Conservation (phyloP, 2,888 invertebrate genomes). For the Rhogogaster chlorosoma region DNA sequence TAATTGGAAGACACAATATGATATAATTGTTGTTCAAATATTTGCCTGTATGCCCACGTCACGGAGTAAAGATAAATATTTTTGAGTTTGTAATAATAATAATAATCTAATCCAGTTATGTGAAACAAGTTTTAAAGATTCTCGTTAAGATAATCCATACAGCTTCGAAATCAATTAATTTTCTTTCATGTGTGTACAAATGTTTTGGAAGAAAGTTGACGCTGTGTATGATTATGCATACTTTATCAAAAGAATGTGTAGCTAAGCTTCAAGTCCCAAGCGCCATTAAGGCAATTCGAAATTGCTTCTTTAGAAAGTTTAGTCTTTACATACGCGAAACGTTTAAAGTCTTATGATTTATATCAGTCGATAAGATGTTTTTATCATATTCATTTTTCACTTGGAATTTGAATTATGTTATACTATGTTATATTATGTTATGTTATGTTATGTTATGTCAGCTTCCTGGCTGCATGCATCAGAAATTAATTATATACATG, state of each 20-base stretch:
- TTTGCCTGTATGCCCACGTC: not conserved
- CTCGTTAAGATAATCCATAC: not conserved
- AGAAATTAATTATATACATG: not conserved
- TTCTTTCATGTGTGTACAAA: not conserved
- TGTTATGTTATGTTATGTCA: not conserved
- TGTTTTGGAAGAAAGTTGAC: not conserved
- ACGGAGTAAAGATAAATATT: not conserved
- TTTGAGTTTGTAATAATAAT: not conserved
- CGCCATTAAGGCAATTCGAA: not conserved
- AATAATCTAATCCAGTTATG: not conserved
- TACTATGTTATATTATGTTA: not conserved
- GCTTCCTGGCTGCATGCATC: not conserved
- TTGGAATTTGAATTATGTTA: not conserved
- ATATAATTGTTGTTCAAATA: not conserved
- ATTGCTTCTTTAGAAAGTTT: not conserved
- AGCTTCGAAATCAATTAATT: not conserved
- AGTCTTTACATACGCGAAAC: not conserved
- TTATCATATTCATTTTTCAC: not conserved
- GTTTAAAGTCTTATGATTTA: not conserved
- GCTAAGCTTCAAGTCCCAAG: not conserved
- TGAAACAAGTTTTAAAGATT: not conserved
- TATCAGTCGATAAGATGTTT: not conserved
- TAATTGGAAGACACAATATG: not conserved
- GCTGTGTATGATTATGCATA: conserved; percentile 9
- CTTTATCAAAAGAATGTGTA: no score